These are phyloP conservation scores for Melikaiella ostensackeni DNA, from an alignment of 2,888 invertebrate genomes.

Conservation along the genomic window DNA sequence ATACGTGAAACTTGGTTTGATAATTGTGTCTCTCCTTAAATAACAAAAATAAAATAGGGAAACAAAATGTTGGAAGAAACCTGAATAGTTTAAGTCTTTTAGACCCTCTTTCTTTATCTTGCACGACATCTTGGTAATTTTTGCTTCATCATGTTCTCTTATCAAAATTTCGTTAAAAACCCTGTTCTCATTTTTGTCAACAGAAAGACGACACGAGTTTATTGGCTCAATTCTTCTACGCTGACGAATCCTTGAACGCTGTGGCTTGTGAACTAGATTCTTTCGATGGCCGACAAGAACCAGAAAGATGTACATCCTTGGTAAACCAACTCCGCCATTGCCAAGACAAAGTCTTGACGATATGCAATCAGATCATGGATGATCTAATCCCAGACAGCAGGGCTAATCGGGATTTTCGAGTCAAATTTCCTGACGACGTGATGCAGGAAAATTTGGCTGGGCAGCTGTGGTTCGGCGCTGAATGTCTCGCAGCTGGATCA, in stretches of 20 bases:
- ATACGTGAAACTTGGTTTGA: too few relatives aligned
- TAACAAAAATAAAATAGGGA: background rate
- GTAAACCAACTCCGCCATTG: slow-evolving; percentile 97
- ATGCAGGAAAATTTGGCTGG: slow-evolving; percentile 98
- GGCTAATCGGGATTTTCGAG: slow-evolving; percentile 95
- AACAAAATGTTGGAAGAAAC: background rate
- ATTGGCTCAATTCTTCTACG: slow-evolving; percentile 97
- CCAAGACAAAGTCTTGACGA: slow-evolving; percentile 93
- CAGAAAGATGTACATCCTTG: slow-evolving; percentile 95
- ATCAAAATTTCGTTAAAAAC: background rate
- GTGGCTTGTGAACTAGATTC: slow-evolving; percentile 98
- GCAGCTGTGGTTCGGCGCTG: slow-evolving; percentile 99
- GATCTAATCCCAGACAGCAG: slow-evolving; percentile 91
- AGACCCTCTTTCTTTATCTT: background rate
- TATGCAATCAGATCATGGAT: slow-evolving; percentile 97
- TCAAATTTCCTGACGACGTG: slow-evolving; percentile 99
- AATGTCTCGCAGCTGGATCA: slow-evolving; percentile 98
- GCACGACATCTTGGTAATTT: background rate
- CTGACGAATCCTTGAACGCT: slow-evolving; percentile 96
- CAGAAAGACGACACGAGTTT: slow-evolving; percentile 96
- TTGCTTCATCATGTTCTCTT: background rate
- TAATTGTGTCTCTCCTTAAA: too few relatives aligned
- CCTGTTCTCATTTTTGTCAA: slow-evolving; percentile 68
- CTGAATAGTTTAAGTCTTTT: background rate
- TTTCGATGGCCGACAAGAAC: slow-evolving; percentile 99